Evolutionary conservation across 2,888 invertebrate genomes (phyloP), one percentile per base, ranked within the genome.

Genomic region (Pyrrhia umbra): DNA sequence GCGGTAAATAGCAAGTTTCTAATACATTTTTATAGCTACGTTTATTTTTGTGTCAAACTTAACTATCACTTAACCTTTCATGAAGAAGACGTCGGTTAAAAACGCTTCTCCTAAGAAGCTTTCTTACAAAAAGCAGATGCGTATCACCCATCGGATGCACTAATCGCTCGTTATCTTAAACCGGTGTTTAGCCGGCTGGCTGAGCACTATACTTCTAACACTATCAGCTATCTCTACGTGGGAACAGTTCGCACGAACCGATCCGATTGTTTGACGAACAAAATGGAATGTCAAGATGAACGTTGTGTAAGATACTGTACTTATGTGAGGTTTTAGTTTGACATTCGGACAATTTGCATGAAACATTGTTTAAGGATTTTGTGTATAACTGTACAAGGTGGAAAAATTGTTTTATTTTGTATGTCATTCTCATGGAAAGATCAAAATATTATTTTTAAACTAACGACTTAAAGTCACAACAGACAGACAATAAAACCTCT

Each of bases 231-330:
- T 83, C 81, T 84, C 60, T 67, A 77, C 89, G 90, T 94, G 94
- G 86, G 94, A 95, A 88, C 68, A 49, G 69, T 91, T 94, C 94
- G 77, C 94, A 94, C 91, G 90, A 79, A 77, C 81, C 76, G 79
- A 81, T 82, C 83, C 78, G 86, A 91, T 89, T 89, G 88, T 91
- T 85, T 89, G 87, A 84, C 83, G 87, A 88, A 92, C 91, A 93
- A 91, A 92, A 90, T 85, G 90, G 90, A 95, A 95, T 95, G 94
- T 93, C 94, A 95, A 92, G 94, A 94, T 91, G 90, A 87, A 88
- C 85, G 85, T 94, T 92, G 91, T 81, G 93, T 88, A 93, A 93
- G 75, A 72, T 83, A 42, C 34, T 71, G 64, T 51, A 68, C 82
- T 85, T 86, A 81, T 85, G 77, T 81, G 76, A 72, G 72, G 61